These are phyloP conservation scores for Scylla paramamosain DNA, from an alignment of 1,140 invertebrate species.

Conservation along the genomic window DNA sequence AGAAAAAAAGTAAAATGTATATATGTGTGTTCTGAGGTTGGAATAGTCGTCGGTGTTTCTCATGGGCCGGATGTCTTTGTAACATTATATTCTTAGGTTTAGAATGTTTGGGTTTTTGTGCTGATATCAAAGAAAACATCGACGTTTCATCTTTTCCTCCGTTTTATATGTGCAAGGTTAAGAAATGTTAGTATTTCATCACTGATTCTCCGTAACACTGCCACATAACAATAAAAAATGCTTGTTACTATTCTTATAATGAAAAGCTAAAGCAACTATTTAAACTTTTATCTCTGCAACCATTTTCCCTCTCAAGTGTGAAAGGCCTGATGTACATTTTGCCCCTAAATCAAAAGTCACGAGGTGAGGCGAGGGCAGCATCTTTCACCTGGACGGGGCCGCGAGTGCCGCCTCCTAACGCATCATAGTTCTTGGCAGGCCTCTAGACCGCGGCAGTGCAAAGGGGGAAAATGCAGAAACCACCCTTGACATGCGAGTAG, in stretches of 20 bases:
- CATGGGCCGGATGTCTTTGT: not conserved
- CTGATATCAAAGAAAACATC: no score
- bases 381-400: not conserved
- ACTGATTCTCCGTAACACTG: not conserved
- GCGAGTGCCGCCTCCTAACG: not conserved
- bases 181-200: no score
- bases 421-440: not conserved
- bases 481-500: not conserved
- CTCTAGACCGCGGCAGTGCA: not conserved
- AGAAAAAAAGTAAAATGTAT: no score
- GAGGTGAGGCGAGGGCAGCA: not conserved
- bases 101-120: no score
- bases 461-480: not conserved
- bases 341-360: not conserved
- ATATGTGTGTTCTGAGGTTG: no score
- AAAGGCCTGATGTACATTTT: not conserved
- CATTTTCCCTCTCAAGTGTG: not conserved
- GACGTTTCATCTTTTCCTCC: no score
- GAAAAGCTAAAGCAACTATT: no score
- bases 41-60: no score
- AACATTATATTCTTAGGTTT: not conserved
- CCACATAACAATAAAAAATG: not conserved
- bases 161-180: no score
- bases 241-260: no score
- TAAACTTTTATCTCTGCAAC: not conserved